These are phyloP conservation scores for Hyles vespertilio DNA, from an alignment of 1,140 invertebrate species.

Conservation along the genomic window DNA sequence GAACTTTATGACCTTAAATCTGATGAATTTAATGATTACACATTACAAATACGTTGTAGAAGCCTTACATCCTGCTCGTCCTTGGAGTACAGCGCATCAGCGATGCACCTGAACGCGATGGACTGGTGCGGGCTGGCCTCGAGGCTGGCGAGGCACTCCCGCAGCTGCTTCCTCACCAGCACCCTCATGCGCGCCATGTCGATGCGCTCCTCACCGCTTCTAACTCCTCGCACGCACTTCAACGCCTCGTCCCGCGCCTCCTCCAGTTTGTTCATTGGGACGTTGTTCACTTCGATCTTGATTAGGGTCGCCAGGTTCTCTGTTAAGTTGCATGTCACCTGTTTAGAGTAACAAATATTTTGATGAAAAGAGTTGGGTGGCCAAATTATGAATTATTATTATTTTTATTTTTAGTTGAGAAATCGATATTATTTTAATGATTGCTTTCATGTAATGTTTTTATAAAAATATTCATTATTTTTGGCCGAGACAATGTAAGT, in stretches of 20 bases:
- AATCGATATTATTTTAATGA: no score
- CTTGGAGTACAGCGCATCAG: conserved; percentile 88
- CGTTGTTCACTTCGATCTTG: conserved; percentile 86
- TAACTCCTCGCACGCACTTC: conserved; percentile 72
- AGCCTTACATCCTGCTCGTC: conserved; percentile 83
- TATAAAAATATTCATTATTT: no score
- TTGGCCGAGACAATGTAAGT: no score
- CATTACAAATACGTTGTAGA: not conserved
- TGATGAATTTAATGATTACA: no score
- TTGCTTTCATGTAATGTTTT: no score
- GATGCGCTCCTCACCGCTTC: conserved; percentile 75
- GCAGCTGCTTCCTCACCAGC: conserved; percentile 83
- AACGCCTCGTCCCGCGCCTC: conserved; percentile 79
- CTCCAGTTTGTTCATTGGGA: conserved; percentile 82
- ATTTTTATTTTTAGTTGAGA: no score
- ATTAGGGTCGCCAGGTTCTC: conserved; percentile 85
- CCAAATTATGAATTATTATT: no score
- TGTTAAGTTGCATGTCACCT: conserved; percentile 81
- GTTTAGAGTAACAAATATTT: conserved; percentile 7
- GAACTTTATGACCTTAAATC: no score
- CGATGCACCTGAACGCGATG: conserved; percentile 86
- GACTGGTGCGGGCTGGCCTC: conserved; percentile 87
- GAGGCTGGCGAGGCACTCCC: conserved; percentile 82
- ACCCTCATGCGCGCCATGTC: conserved; percentile 86
- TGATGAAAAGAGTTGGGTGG: no score